Percentiles rank a stretch among this genome's conserved stretches.
Evolutionary conservation across 92 coral and sea anemone species (phyloP).

Genomic region (Bergia puertoricense): DNA sequence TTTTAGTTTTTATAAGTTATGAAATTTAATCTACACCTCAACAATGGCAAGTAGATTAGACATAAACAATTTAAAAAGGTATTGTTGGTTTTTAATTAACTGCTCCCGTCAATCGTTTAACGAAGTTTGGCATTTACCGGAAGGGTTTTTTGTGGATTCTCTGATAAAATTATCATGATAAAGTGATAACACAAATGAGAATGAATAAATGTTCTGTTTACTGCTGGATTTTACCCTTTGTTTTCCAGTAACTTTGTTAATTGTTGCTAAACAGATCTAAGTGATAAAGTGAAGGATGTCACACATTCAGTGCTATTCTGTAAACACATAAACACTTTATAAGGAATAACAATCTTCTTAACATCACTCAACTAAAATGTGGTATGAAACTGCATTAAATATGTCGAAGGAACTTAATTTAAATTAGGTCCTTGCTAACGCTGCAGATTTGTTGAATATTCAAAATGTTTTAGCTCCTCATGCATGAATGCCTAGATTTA

Average conservation of each 20-base stretch:
- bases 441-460: neutral
- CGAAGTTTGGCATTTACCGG: slow-evolving; percentile 41
- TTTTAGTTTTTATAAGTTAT: neutral
- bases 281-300: slow-evolving; percentile 35
- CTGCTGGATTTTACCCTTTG: slow-evolving; percentile 1
- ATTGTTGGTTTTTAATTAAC: slow-evolving; percentile 46
- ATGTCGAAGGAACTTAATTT: neutral
- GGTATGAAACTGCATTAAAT: neutral
- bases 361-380: neutral
- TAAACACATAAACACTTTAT: slow-evolving; percentile 47
- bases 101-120: slow-evolving; percentile 18
- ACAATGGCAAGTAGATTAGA: slow-evolving; percentile 14
- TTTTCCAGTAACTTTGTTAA: slow-evolving; percentile 37
- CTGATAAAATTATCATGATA: slow-evolving; percentile 31
- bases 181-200: slow-evolving; percentile 1
- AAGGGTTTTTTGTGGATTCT: slow-evolving; percentile 26
- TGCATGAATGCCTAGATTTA: slow-evolving; percentile 7
- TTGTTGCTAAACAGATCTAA: slow-evolving; percentile 33
- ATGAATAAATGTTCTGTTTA: slow-evolving; percentile 35
- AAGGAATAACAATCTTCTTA: slow-evolving; percentile 1
- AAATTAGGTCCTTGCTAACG: neutral
- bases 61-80: slow-evolving; percentile 40
- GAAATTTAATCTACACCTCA: neutral
- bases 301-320: slow-evolving; percentile 30
- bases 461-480: neutral